Evolutionary conservation across 2,113 vertebrate species (phyloP), one percentile per base, ranked within the genome.

Genomic region (Carassius carassius): DNA sequence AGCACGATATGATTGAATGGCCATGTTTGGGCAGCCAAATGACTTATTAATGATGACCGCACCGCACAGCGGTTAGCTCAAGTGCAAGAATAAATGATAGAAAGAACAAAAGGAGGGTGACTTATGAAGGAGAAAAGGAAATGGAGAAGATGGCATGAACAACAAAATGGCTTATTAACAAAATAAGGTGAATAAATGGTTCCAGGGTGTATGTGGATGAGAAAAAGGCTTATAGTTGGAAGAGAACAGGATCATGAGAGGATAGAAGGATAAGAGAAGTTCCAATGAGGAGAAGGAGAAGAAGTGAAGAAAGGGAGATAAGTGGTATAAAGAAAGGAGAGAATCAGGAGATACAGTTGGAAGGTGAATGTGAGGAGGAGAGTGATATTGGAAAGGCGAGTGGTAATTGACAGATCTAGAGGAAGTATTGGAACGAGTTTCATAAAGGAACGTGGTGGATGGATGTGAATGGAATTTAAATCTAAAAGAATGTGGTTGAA

Each of bases 1-100:
- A 70, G 67, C 17, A 37, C 3, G 10, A 37, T 54, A 29, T 67
- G 69, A 75, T 63, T 58, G 37, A 81, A 84, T 67, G 35, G 23
- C 69, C 54, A 44, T 62, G 84, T 73, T 80, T 72, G 58, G 29
- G 69, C 56, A 77, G 70, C 47, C 25, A 70, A 81, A 77, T 84
- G 60, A 84, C 60, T 70, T 62, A 77, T 78, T 77, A 84, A 73
- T 19, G 49, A 63, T 58, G 44, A 81, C 70, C 60, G 44, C 49
- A 7, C 62, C 29, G 25, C 65, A 51, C 78, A 58, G 12, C 77
- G 37, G 58, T 75, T 63, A 76, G 82, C 82, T 76, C 58, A 25
- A 76, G 72, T 32, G 56, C 35, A 10, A 60, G 84, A 47, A 80
- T 74, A 79, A 74, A 80, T 51, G 37, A 85, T 17, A 17, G 60